Base-by-base conservation (phyloP, 2,797 vertebrate genomes). In the Etheostoma nigrum region DNA sequence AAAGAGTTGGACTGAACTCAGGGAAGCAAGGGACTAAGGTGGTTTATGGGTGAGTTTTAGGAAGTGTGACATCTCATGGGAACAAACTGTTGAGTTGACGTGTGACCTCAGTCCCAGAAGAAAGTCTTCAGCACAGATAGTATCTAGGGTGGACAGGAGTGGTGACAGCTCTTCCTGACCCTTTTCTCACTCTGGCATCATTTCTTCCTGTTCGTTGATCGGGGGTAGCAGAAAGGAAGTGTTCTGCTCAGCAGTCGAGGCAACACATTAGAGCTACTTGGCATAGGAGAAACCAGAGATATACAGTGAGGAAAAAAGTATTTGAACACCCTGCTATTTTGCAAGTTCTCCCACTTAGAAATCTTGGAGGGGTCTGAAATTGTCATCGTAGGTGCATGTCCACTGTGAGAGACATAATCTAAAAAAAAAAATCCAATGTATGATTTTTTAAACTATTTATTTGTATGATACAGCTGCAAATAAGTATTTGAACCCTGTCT, bases 101-200 rank as follows among this genome's bases (percentile, higher is more conserved):
- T 59, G 87, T 76, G 85, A 88, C 90, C 90, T 87, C 81, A 62
- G 78, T 92, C 90, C 80, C 89, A 86, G 79, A 84, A 84, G 88
- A 88, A 79, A 76, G 64, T 85, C 77, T 79, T 72, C 82, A 64
- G 80, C 73, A 66, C 76, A 86, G 88, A 92, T 90, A 83, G 77
- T 69, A 84, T 93, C 90, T 83, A 33, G 74, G 82, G 72, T 82
- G 82, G 85, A 89, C 75, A 81, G 83, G 74, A 71, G 84, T 59
- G 77, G 87, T 90, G 89, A 93, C 89, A 87, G 87, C 83, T 87
- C 83, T 85, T 90, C 88, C 83, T 91, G 90, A 91, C 89, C 91
- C 81, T 86, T 87, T 91, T 86, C 88, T 91, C 87, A 84, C 88
- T 88, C 71, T 23, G 72, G 79, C 77, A 76, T 90, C 81, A 74